Conservation (phyloP, 30 jellyfish, hydroid and myxozoan genomes). For the Sanderia malayensis region DNA sequence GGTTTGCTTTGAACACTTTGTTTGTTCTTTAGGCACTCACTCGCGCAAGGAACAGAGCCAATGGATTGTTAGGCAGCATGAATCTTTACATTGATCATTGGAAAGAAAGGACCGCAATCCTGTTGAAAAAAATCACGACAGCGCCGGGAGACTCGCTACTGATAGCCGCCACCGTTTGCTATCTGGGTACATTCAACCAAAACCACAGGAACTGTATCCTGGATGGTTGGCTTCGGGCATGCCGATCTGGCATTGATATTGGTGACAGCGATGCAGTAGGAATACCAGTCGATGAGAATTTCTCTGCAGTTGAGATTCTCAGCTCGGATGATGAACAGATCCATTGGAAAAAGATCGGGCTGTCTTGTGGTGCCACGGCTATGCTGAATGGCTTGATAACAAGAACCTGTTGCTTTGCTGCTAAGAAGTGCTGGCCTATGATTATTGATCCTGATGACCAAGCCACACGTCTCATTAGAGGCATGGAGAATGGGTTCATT, state of each 20-base stretch:
- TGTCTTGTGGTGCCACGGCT: constrained; percentile 7
- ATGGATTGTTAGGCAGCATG: constrained; percentile 44
- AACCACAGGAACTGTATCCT: constrained; percentile 2
- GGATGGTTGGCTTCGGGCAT: constrained; percentile 26
- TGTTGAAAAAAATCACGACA: constrained; percentile 19
- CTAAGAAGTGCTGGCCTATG: constrained; percentile 80
- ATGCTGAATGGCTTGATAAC: constrained; percentile 30
- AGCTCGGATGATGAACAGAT: constrained; percentile 60
- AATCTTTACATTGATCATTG: constrained; percentile 34
- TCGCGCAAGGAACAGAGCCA: constrained; percentile 47
- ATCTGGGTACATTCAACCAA: constrained; percentile 44
- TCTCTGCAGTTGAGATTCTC: constrained; percentile 22
- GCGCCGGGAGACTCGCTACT: constrained; percentile 63
- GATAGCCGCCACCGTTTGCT: constrained; percentile 55
- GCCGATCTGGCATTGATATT: constrained; percentile 7
- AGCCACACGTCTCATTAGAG: constrained; percentile 19
- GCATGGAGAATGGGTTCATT: constrained; percentile 57
- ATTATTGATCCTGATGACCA: constrained; percentile 56
- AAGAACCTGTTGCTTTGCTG: constrained; percentile 41
- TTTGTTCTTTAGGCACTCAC: constrained; percentile 16
- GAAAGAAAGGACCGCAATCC: constrained; percentile 15
- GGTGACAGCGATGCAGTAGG: background rate
- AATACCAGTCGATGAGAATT: constrained; percentile 22
- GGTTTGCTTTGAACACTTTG: background rate
- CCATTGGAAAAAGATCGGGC: constrained; percentile 51